Conservation (phyloP, 1,140 invertebrate species). For the Ceratina calcarata region DNA sequence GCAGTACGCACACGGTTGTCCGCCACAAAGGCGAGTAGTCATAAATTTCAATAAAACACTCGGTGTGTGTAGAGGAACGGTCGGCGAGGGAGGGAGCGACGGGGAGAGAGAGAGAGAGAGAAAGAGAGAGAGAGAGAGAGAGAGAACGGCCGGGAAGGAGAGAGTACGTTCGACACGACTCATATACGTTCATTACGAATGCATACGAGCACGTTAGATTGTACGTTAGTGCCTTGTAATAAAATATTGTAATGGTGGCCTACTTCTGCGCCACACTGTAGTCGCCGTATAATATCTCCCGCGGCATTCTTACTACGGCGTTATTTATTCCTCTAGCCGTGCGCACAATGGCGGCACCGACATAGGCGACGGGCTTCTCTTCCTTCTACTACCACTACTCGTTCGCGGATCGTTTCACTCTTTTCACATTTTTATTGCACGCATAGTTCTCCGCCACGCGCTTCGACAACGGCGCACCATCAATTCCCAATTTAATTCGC, state of each 20-base stretch:
- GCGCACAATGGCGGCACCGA: conserved; percentile 70
- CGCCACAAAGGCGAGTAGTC: conserved; percentile 54
- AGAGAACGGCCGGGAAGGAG: conserved; percentile 20
- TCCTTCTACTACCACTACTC: too few species aligned
- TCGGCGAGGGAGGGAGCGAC: conserved; percentile 35
- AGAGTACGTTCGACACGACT: conserved; percentile 77
- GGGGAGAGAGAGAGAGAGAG: conserved; percentile 7
- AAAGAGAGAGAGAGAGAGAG: neutral
- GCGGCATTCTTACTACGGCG: conserved; percentile 78
- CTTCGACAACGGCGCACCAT: too few species aligned
- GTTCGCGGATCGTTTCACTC: too few species aligned
- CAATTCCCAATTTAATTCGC: too few species aligned
- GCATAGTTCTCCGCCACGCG: too few species aligned
- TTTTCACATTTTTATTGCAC: too few species aligned
- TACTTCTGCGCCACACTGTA: conserved; percentile 74
- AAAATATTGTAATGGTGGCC: conserved; percentile 81
- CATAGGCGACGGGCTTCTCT: conserved; percentile 26
- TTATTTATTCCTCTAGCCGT: conserved; percentile 71
- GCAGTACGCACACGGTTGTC: neutral
- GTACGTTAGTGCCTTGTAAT: conserved; percentile 80
- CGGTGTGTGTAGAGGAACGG: conserved; percentile 42
- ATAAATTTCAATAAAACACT: conserved; percentile 68
- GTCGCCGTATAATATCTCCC: conserved; percentile 76
- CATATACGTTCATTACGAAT: conserved; percentile 81
- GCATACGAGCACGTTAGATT: conserved; percentile 80